Evolutionary conservation across 1,140 invertebrate genomes (phyloP).

Genomic region (Cyphomyrmex costatus): DNA sequence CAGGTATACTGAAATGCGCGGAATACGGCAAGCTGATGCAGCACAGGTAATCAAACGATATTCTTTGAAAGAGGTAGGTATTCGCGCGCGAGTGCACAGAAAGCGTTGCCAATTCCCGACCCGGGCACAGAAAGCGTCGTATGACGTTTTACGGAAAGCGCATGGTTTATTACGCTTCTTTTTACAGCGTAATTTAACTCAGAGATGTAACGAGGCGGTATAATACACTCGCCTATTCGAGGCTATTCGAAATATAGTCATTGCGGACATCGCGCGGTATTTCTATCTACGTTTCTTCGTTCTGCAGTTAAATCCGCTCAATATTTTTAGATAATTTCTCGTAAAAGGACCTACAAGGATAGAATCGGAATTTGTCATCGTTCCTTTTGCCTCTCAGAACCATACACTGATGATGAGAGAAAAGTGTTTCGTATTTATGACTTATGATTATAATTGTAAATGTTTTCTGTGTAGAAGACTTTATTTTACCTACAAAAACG

Average conservation of each 20-base stretch:
- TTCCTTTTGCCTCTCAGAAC: not conserved
- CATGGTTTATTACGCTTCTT: constrained; percentile 40
- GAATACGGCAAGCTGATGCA: not conserved
- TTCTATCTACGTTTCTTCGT: not conserved
- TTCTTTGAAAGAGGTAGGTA: constrained; percentile 31
- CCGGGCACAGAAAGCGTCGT: not conserved
- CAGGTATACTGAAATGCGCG: constrained; percentile 23
- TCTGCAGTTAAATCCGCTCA: not conserved
- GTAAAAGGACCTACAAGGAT: not conserved
- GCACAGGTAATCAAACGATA: constrained; percentile 29
- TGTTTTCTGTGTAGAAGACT: too few relatives aligned
- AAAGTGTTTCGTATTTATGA: too few relatives aligned
- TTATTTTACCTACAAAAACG: too few relatives aligned
- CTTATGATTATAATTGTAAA: too few relatives aligned
- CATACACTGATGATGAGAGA: too few relatives aligned
- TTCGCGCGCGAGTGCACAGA: not conserved
- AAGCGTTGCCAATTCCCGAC: not conserved
- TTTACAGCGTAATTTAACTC: constrained; percentile 29
- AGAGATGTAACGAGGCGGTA: constrained; percentile 8
- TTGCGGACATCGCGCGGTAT: not conserved
- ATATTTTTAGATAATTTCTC: not conserved
- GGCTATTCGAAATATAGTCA: constrained; percentile 5
- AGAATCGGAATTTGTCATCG: not conserved
- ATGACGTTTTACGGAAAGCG: constrained; percentile 6
- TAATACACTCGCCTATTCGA: constrained; percentile 1